A percentile compares a stretch with the other conserved stretches of the same genome.
phyloP scores from a whole-genome alignment of 1,140 invertebrate species.

The Drosophila kanapiae region DNA sequence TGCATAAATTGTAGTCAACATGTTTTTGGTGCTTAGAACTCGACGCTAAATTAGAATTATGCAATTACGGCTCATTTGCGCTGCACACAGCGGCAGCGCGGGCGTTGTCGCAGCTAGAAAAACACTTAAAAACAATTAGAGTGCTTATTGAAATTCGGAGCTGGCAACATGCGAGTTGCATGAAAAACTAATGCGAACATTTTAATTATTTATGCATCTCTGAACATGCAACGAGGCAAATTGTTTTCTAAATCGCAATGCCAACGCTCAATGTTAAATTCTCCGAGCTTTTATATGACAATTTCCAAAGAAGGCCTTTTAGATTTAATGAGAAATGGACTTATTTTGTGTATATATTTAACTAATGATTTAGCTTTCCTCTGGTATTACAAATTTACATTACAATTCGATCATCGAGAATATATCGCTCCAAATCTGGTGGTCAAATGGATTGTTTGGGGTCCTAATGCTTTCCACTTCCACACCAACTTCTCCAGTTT shows the following conservation, averaged over 20 bases:
- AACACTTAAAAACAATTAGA: slow-evolving; percentile 84
- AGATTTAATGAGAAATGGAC: not conserved
- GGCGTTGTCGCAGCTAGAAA: slow-evolving; percentile 51
- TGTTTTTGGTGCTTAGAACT: slow-evolving; percentile 75
- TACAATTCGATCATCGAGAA: not conserved
- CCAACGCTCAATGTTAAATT: not conserved
- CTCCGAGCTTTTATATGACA: not conserved
- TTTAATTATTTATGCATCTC: slow-evolving; percentile 74
- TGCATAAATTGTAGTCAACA: slow-evolving; percentile 70
- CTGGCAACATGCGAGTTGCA: slow-evolving; percentile 60
- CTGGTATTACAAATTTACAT: not conserved
- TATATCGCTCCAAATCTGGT: not conserved
- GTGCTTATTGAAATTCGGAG: slow-evolving; percentile 79
- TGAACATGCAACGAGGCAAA: slow-evolving; percentile 66
- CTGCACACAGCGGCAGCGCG: slow-evolving; percentile 22
- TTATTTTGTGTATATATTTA: not conserved
- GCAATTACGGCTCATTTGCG: slow-evolving; percentile 83
- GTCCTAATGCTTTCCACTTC: too few species aligned
- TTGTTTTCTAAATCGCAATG: slow-evolving; percentile 65
- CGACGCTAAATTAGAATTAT: slow-evolving; percentile 80
- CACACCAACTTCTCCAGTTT: accelerated
- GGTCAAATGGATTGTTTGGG: not conserved
- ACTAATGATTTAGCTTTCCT: too few species aligned
- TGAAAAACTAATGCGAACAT: slow-evolving; percentile 70
- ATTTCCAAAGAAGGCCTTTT: slow-evolving; percentile 15